These are phyloP conservation scores for Penaeus vannamei DNA, from an alignment of 1,140 invertebrate genomes.

Conservation along the genomic window DNA sequence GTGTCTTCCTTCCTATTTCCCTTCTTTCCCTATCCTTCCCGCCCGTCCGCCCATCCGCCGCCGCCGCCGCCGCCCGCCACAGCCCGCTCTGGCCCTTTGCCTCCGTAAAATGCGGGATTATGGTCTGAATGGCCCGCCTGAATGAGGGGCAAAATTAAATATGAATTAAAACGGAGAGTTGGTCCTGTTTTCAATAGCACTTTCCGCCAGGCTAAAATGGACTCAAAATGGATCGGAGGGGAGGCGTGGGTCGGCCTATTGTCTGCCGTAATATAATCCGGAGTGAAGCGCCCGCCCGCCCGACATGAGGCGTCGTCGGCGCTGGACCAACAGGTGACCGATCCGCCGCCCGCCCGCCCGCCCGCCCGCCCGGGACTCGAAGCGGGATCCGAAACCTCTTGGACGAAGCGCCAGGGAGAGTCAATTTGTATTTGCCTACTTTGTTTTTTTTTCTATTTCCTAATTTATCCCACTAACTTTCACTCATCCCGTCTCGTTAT, in stretches of 20 bases:
- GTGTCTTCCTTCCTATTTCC: too few relatives aligned
- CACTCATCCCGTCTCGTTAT: not conserved
- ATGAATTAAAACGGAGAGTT: conserved; percentile 55
- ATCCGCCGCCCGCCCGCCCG: not conserved
- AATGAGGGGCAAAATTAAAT: conserved; percentile 62
- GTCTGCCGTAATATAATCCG: conserved; percentile 55
- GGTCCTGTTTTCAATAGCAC: conserved; percentile 52
- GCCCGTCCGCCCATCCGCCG: not conserved
- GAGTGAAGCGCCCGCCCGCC: not conserved
- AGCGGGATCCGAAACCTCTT: too few relatives aligned
- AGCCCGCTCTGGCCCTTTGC: not conserved
- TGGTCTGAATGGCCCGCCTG: conserved; percentile 52
- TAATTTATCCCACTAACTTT: not conserved
- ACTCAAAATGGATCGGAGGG: conserved; percentile 36
- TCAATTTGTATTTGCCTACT: not conserved
- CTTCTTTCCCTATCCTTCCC: not conserved
- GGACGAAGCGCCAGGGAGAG: too few relatives aligned
- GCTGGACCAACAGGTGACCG: not conserved
- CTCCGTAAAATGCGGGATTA: conserved; percentile 53
- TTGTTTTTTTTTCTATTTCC: not conserved
- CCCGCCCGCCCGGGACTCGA: too few relatives aligned
- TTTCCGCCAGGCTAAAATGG: conserved; percentile 48
- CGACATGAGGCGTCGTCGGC: not conserved
- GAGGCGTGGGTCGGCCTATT: not conserved
- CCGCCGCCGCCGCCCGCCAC: not conserved